Evolutionary conservation across 2,113 vertebrate species (phyloP).

Genomic region (Leptobrachium leishanense): DNA sequence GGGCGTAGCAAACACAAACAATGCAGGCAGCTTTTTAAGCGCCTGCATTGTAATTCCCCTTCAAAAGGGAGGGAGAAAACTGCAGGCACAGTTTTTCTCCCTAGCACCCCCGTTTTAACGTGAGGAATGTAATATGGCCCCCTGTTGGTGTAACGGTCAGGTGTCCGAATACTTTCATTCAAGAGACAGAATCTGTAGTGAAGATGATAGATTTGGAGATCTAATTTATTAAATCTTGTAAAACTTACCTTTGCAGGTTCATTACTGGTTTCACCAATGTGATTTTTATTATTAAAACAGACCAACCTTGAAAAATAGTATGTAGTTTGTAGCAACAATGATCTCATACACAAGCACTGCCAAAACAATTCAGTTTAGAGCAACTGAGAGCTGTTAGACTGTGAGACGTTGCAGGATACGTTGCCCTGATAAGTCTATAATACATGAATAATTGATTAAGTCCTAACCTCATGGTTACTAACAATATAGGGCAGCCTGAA

Average conservation of each 20-base stretch:
- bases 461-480: slow-evolving; percentile 1
- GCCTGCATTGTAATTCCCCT: too few relatives aligned
- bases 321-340: slow-evolving; percentile 42
- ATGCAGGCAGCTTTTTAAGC: too few relatives aligned
- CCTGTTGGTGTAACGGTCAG: too few relatives aligned
- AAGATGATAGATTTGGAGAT: too few relatives aligned
- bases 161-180: too few relatives aligned
- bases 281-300: neutral
- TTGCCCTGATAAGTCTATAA: slow-evolving; percentile 3
- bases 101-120: too few relatives aligned
- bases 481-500: neutral
- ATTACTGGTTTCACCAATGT: neutral
- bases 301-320: slow-evolving; percentile 6
- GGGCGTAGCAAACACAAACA: too few relatives aligned
- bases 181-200: too few relatives aligned
- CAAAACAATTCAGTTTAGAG: slow-evolving; percentile 15
- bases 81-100: too few relatives aligned
- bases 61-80: too few relatives aligned
- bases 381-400: slow-evolving; percentile 10
- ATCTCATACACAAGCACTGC: slow-evolving; percentile 23
- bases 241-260: neutral
- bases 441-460: slow-evolving; percentile 5
- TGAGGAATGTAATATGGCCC: too few relatives aligned
- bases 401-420: neutral
- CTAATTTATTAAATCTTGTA: neutral